phyloP scores from a whole-genome alignment of 2,113 vertebrate genomes.

The Cheilinus undulatus region DNA sequence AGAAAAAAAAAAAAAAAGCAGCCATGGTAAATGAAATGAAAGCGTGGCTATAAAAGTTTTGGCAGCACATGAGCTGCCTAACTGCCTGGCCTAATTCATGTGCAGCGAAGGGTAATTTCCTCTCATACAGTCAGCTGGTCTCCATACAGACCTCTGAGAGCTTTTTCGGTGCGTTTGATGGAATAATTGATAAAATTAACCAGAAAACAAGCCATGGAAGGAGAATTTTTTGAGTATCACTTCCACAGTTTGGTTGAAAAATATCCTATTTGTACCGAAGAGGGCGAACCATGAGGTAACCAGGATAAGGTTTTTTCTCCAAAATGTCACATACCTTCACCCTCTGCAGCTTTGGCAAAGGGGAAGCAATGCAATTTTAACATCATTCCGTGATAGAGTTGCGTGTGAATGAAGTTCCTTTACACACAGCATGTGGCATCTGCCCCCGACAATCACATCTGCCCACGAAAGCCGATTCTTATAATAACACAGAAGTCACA shows the following conservation, averaged over 20 bases:
- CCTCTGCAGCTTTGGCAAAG: constrained; percentile 55
- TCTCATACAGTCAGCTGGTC: constrained; percentile 68
- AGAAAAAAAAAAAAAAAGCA: constrained; percentile 28
- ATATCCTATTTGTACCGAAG: constrained; percentile 27
- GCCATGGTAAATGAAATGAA: constrained; percentile 70
- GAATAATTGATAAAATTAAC: constrained; percentile 54
- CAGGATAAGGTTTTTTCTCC: constrained; percentile 25
- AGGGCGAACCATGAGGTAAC: constrained; percentile 35
- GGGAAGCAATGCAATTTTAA: constrained; percentile 66
- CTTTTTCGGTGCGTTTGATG: constrained; percentile 11
- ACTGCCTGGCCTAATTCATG: constrained; percentile 68
- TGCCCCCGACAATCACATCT: constrained; percentile 73
- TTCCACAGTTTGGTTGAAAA: constrained; percentile 27
- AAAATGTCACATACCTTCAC: constrained; percentile 49
- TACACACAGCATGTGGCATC: constrained; percentile 75
- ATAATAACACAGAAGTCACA: constrained; percentile 38
- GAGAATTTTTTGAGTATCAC: constrained; percentile 42
- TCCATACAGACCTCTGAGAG: constrained; percentile 57
- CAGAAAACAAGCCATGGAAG: constrained; percentile 57
- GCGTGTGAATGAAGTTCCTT: constrained; percentile 68
- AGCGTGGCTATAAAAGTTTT: constrained; percentile 69
- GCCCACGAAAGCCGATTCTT: constrained; percentile 57
- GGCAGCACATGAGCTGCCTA: constrained; percentile 58
- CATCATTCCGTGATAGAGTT: constrained; percentile 68
- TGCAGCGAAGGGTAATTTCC: constrained; percentile 75